phyloP scores from a whole-genome alignment of 2,888 invertebrate species.

The Exephanes ischioxanthus region DNA sequence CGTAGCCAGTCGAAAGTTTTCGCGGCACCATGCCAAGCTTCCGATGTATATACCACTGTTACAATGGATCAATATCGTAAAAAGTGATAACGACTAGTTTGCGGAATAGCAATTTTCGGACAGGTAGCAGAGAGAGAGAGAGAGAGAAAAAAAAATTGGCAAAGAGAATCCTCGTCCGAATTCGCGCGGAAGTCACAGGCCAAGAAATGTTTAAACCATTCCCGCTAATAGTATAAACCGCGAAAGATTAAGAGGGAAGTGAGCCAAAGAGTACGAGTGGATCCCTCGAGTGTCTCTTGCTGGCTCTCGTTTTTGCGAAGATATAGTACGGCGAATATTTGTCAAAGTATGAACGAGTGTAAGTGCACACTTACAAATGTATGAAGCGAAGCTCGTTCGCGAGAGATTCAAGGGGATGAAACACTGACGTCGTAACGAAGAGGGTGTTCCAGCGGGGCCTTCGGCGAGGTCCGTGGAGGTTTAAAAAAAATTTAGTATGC shows the following conservation, averaged over 20 bases:
- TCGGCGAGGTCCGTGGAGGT: neutral
- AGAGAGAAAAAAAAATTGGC: neutral
- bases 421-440: slow-evolving; percentile 44
- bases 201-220: neutral
- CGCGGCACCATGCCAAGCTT: slow-evolving; percentile 10
- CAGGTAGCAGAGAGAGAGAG: neutral
- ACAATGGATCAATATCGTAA: slow-evolving; percentile 27
- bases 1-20: slow-evolving; percentile 16
- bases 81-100: neutral
- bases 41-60: neutral
- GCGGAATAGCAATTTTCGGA: slow-evolving; percentile 7
- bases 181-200: neutral
- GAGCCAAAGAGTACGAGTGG: slow-evolving; percentile 16
- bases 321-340: neutral
- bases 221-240: neutral
- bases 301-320: neutral
- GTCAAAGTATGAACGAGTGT: slow-evolving; percentile 6
- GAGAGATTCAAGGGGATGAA: slow-evolving; percentile 52
- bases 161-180: neutral
- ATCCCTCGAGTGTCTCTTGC: slow-evolving; percentile 14
- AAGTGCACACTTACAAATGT: neutral
- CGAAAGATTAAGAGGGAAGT: slow-evolving; percentile 29
- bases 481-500: neutral
- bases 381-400: slow-evolving; percentile 30
- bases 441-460: slow-evolving; percentile 20